Percentiles rank a stretch among this genome's conserved stretches.
Evolutionary conservation across 2,113 vertebrate species (phyloP).

Genomic region (Balaeniceps rex): DNA sequence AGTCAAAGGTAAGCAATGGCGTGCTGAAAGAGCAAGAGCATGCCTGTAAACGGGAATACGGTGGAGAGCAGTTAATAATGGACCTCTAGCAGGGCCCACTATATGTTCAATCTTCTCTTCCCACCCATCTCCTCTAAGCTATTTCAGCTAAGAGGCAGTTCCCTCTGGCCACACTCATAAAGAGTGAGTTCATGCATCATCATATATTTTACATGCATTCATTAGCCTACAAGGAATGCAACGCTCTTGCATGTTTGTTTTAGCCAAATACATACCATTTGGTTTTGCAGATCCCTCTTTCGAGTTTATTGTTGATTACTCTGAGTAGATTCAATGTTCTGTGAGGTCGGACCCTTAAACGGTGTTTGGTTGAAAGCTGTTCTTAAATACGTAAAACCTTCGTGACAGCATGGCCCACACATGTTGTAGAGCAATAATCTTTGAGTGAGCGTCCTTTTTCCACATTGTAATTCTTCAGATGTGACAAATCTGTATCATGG

Average conservation of each 20-base stretch:
- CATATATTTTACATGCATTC: background rate
- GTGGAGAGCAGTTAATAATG: background rate
- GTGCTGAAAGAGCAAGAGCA: slow-evolving; percentile 35
- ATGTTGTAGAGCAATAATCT: fast-evolving
- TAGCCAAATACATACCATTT: background rate
- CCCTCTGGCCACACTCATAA: background rate
- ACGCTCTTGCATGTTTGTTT: background rate
- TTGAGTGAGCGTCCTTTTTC: background rate
- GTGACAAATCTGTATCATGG: background rate
- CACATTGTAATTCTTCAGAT: background rate
- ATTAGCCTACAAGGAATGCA: background rate
- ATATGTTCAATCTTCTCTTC: background rate
- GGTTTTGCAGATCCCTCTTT: background rate
- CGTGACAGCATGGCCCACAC: fast-evolving
- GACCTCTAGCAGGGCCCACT: background rate
- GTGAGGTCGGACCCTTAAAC: background rate
- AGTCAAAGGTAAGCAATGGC: slow-evolving; percentile 53
- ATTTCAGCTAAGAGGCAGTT: background rate
- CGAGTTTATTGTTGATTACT: background rate
- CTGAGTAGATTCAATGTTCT: background rate
- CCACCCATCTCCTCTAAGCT: background rate
- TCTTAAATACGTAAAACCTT: background rate
- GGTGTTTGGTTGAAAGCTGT: background rate
- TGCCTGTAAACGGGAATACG: background rate
- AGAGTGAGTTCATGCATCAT: background rate